These are phyloP conservation scores for Neomorphus geoffroyi DNA, from an alignment of 2,797 vertebrate species.

Conservation along the genomic window DNA sequence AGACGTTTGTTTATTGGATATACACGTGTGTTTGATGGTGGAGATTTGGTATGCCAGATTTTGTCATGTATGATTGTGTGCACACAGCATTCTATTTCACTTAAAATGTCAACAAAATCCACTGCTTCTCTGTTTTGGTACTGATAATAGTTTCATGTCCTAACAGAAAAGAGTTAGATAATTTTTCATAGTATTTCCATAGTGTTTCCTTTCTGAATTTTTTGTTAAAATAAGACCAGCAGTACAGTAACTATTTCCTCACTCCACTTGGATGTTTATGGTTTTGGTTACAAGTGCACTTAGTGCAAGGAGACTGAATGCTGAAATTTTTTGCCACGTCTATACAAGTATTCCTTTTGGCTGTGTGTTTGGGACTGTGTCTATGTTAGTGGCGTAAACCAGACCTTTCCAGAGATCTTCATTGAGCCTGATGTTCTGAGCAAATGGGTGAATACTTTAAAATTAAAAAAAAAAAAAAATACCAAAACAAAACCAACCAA, in stretches of 20 bases:
- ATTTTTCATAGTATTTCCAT: background rate
- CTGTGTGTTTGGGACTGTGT: background rate
- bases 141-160: background rate
- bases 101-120: background rate
- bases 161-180: background rate
- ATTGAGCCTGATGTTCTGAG: background rate
- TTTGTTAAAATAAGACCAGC: background rate
- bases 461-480: background rate
- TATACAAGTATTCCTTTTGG: background rate
- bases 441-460: background rate
- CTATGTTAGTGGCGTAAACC: background rate
- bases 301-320: background rate
- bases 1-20: background rate
- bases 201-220: background rate
- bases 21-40: background rate
- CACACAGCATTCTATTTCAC: background rate
- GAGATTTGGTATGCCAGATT: background rate
- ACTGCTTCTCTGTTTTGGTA: background rate
- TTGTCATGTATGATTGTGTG: background rate
- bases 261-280: too few relatives aligned
- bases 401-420: background rate
- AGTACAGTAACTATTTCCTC: background rate
- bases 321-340: background rate
- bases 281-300: background rate
- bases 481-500: too few relatives aligned